phyloP scores from a whole-genome alignment of 2,888 invertebrate species.

The Amphiduros pacificus region DNA sequence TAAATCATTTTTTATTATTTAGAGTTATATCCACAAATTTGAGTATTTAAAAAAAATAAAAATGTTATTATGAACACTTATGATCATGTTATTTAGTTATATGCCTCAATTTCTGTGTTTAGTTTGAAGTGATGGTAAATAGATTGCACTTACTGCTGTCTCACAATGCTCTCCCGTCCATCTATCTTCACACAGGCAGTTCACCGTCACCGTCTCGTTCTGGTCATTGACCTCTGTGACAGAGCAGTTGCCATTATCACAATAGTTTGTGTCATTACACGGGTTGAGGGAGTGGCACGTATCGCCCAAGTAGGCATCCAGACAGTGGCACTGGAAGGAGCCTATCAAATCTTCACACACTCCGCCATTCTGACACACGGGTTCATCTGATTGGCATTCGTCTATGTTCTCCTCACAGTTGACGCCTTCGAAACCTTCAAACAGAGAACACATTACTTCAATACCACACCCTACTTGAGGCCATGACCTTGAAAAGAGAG shows the following conservation, averaged over 20 bases:
- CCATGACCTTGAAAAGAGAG: too few relatives aligned
- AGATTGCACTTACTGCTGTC: conserved; percentile 3
- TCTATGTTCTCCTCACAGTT: conserved; percentile 12
- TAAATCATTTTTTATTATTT: too few relatives aligned
- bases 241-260: conserved; percentile 60
- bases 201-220: not conserved
- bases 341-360: conserved; percentile 40
- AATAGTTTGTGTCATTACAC: conserved; percentile 17
- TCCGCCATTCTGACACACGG: conserved; percentile 60
- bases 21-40: too few relatives aligned
- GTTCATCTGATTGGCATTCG: conserved; percentile 1
- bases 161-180: conserved; percentile 11
- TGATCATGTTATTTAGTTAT: too few relatives aligned
- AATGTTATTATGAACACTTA: too few relatives aligned
- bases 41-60: too few relatives aligned
- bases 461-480: too few relatives aligned
- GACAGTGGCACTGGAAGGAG: not conserved
- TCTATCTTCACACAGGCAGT: conserved; percentile 7
- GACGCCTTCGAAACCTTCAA: conserved; percentile 7
- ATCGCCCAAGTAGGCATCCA: conserved; percentile 14
- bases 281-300: conserved; percentile 23
- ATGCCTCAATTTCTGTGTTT: too few relatives aligned
- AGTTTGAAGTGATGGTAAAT: not conserved
- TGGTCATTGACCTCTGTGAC: too few relatives aligned
- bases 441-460: not conserved